phyloP scores from a whole-genome alignment of 2,888 invertebrate genomes.

The Thymelicus lineola region DNA sequence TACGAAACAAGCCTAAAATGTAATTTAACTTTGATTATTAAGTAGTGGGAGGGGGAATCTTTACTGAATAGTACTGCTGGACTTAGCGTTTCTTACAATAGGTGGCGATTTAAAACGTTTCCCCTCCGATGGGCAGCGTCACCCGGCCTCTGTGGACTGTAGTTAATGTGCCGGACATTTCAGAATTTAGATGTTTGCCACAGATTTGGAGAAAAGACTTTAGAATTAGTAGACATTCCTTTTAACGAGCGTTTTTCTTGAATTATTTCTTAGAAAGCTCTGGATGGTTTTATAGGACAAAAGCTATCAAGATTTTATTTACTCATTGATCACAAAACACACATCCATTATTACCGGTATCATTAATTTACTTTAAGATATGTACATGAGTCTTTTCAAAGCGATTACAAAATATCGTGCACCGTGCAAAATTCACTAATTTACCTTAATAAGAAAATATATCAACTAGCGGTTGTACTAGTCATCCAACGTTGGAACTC shows the following conservation, averaged over 20 bases:
- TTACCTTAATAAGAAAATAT: no score
- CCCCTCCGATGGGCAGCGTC: slow-evolving; percentile 67
- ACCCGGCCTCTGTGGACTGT: slow-evolving; percentile 68
- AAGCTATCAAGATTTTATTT: no score
- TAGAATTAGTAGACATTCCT: slow-evolving; percentile 33
- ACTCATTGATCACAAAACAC: no score
- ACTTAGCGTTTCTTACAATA: slow-evolving; percentile 62
- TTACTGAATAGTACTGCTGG: background rate
- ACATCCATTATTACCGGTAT: no score
- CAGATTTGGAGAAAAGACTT: slow-evolving; percentile 40
- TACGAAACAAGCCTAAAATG: background rate
- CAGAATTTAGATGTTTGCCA: slow-evolving; percentile 64
- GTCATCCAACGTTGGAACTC: no score
- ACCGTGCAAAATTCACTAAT: no score
- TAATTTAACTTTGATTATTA: background rate
- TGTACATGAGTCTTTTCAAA: no score
- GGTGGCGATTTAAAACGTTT: slow-evolving; percentile 77
- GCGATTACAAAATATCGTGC: no score
- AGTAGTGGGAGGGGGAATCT: background rate
- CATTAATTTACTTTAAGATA: no score
- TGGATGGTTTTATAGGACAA: no score
- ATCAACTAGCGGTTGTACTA: no score
- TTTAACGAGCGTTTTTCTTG: background rate
- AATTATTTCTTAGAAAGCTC: no score
- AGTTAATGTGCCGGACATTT: slow-evolving; percentile 82